Base-by-base conservation (phyloP, 2,113 vertebrate species). In the Elgaria multicarinata region DNA sequence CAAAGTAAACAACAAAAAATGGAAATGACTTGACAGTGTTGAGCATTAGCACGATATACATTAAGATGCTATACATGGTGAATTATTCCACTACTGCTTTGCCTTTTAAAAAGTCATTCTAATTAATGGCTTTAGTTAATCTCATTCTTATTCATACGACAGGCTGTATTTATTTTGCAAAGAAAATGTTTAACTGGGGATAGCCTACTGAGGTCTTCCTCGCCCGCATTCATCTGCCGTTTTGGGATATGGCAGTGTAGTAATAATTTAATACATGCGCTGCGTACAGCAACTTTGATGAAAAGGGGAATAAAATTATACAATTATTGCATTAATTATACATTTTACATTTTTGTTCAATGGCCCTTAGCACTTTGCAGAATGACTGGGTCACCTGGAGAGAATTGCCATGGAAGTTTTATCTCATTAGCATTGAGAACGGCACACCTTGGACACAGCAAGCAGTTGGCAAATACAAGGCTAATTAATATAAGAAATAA, bases 91-190 rank as follows among this genome's bases (percentile, higher is more conserved):
- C 93, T 91, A 91, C 71, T 90, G 44, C 42, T 92, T 76, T 76
- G 90, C 67, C 90, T 93, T 96, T 95, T 86, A 33, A 93, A 93
- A 95, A 93, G 86, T 93, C 88, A 84, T 90, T 77, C 71, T 96
- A 97, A 97, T 95, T 97, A 96, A 93, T 94, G 81, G 89, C 92
- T 96, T 95, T 92, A 90, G 89, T 92, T 94, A 95, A 94, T 95
- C 90, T 94, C 93, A 95, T 96, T 95, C 87, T 95, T 92, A 96
- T 93, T 93, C 92, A 95, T 6, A 91, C 94, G 92, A 92, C 94
- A 95, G 91, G 82, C 75, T 92, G 75, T 96, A 94, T 95, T 97
- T 97, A 96, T 96, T 96, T 95, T 95, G 80, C 92, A 95, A 91
- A 93, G 93, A 94, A 93, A 88, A 94, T 90, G 78, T 94, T 96